Evolutionary conservation across 2,888 invertebrate genomes (phyloP).

Genomic region (Drosophila seclusa): DNA sequence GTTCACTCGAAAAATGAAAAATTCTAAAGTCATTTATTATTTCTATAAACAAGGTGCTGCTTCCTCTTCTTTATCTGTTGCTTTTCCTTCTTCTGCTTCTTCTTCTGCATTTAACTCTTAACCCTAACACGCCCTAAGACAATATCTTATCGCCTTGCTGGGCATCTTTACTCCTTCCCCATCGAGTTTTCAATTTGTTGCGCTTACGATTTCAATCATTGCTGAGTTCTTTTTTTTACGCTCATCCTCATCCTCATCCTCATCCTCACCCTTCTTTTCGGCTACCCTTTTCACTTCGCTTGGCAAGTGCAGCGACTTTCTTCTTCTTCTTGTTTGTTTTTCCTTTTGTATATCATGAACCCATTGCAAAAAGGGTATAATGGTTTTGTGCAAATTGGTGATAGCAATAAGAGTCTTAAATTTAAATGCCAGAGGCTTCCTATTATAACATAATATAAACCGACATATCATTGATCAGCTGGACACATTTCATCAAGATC

Average conservation of each 20-base stretch:
- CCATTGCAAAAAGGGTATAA: background rate
- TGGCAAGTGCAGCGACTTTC: slow-evolving; percentile 57
- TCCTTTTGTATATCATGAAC: background rate
- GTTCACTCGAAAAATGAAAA: slow-evolving; percentile 18
- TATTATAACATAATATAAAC: background rate
- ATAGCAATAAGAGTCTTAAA: background rate
- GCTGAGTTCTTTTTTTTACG: slow-evolving; percentile 5
- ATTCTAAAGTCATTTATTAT: slow-evolving; percentile 53
- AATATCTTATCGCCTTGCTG: slow-evolving; percentile 42
- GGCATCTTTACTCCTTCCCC: slow-evolving; percentile 16
- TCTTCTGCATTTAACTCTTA: slow-evolving; percentile 47
- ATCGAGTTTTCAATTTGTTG: slow-evolving; percentile 45
- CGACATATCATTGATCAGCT: background rate
- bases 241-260: background rate
- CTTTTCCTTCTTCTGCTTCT: background rate
- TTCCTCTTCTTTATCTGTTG: background rate
- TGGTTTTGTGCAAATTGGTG: background rate
- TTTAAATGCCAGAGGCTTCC: background rate
- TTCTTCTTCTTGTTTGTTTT: slow-evolving; percentile 20
- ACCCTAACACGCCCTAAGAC: slow-evolving; percentile 49
- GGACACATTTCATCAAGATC: background rate
- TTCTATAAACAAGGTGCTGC: slow-evolving; percentile 30
- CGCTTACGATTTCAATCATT: slow-evolving; percentile 59
- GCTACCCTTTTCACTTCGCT: slow-evolving; percentile 33
- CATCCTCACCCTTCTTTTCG: slow-evolving; percentile 17